Evolutionary conservation across 1,140 invertebrate species (phyloP).

Genomic region (Camponotus pennsylvanicus): DNA sequence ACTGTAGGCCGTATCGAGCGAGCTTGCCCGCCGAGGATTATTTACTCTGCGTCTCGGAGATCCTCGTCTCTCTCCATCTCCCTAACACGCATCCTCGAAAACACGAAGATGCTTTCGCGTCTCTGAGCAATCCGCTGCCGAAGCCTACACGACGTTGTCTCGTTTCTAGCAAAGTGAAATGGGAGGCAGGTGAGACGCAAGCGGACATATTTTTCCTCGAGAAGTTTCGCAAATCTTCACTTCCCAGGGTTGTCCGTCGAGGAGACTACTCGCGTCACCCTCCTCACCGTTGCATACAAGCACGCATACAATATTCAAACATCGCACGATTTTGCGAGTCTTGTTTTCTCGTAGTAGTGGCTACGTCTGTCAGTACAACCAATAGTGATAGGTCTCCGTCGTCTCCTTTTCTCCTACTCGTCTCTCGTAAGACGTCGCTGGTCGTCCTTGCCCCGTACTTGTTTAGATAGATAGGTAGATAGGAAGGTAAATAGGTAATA

Average conservation of each 20-base stretch:
- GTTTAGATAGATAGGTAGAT: conserved; percentile 1
- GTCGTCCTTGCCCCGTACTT: conserved; percentile 69
- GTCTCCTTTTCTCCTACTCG: conserved; percentile 53
- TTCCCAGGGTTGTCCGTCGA: neutral
- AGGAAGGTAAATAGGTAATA: neutral
- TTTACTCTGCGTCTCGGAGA: neutral
- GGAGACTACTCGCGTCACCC: conserved; percentile 43
- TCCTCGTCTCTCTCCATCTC: neutral
- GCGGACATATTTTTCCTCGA: neutral
- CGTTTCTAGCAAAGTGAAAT: conserved; percentile 68
- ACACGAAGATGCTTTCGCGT: neutral
- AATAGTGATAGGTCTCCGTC: conserved; percentile 65
- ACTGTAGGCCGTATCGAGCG: conserved; percentile 72
- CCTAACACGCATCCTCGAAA: neutral
- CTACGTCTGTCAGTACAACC: conserved; percentile 76
- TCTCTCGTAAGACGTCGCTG: conserved; percentile 65
- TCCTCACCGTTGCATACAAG: conserved; percentile 45
- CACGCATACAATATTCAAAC: conserved; percentile 55
- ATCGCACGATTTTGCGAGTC: conserved; percentile 65
- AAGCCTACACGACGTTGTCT: conserved; percentile 66
- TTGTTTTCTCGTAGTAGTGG: conserved; percentile 67
- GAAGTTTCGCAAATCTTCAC: neutral
- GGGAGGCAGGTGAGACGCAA: conserved; percentile 32
- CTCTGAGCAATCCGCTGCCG: conserved; percentile 34
- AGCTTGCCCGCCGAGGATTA: conserved; percentile 55